Evolutionary conservation across 2,888 invertebrate species (phyloP), one percentile per base, ranked within the genome.

Genomic region (Pocota personata): DNA sequence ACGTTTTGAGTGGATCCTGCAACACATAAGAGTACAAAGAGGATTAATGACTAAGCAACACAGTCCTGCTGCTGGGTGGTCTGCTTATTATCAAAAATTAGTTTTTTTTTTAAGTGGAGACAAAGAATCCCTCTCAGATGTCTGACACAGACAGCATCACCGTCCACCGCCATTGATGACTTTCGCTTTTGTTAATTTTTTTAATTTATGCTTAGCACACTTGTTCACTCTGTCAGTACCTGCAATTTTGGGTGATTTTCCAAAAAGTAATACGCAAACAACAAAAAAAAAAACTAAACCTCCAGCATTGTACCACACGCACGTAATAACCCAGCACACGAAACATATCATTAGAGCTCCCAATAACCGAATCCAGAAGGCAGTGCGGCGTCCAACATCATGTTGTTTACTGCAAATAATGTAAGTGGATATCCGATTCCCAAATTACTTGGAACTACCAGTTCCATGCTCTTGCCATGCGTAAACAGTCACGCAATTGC

Each of bases 261-360:
- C 27, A 40, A 43, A 40, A 27, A 52, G 24, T 4, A 35, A 21
- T 7, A 21, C 8, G 16, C 12, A 7, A 14, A 40, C 24, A 24
- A 4, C 24, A 24, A 24, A 24, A 24, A 24, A 24, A 24, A 24
- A 3, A 2, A n/a, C 8, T 2, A 32, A 32, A 16, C 19, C 43
- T 8, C 40, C 19, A 27, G 48, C 21, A 37, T 2, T n/a, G 27
- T 73, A 67, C 66, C 82, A 78, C 82, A 77, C 82, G 66, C 71
- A 78, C 32, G 50, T 66, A 27, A 58, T 43, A 8, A 12, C 27
- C 21, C 30, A 40, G 24, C 30, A 21, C 58, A 72, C 35, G 55
- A n/a, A 84, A 43, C 75, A 57, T 76, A 60, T 79, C 69, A 84
- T 84, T 84, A 71, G 50, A 80, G 80, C 79, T 78, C 57, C 21